These are phyloP conservation scores for Mustelus asterias DNA, from an alignment of 2,113 vertebrate genomes.

Conservation along the genomic window DNA sequence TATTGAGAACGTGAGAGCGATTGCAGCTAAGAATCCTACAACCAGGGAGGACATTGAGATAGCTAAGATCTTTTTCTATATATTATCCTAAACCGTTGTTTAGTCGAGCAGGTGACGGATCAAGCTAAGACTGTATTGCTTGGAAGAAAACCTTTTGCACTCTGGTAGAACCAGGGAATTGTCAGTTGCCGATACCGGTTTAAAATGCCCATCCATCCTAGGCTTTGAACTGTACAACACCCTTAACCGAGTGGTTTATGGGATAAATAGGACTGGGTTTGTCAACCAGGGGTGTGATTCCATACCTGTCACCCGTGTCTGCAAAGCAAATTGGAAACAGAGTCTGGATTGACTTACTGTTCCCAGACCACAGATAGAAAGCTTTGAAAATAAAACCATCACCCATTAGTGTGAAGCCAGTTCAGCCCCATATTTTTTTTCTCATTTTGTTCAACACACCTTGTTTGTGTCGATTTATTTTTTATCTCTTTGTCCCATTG, in stretches of 20 bases:
- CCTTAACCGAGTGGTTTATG: neutral
- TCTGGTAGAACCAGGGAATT: neutral
- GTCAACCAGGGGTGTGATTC: neutral
- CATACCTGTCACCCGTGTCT: neutral
- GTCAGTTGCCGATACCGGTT: neutral
- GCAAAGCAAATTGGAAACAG: neutral
- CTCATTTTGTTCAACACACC: neutral
- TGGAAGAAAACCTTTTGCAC: neutral
- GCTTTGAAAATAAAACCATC: neutral
- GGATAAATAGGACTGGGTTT: neutral
- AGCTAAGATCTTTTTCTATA: neutral
- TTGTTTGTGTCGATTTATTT: neutral
- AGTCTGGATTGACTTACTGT: neutral
- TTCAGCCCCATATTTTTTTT: neutral
- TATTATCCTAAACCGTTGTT: neutral
- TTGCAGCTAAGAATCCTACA: neutral
- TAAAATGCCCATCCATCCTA: neutral
- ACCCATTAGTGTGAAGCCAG: neutral
- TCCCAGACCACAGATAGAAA: neutral
- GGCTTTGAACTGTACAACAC: neutral
- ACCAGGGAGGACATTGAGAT: neutral
- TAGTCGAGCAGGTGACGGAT: neutral
- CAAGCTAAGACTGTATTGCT: neutral
- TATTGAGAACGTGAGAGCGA: neutral
- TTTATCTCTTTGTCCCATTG: slow-evolving; percentile 27